Evolutionary conservation across 2,797 vertebrate species (phyloP), one percentile per base, ranked within the genome.

Genomic region (Diplodus puntazzo): DNA sequence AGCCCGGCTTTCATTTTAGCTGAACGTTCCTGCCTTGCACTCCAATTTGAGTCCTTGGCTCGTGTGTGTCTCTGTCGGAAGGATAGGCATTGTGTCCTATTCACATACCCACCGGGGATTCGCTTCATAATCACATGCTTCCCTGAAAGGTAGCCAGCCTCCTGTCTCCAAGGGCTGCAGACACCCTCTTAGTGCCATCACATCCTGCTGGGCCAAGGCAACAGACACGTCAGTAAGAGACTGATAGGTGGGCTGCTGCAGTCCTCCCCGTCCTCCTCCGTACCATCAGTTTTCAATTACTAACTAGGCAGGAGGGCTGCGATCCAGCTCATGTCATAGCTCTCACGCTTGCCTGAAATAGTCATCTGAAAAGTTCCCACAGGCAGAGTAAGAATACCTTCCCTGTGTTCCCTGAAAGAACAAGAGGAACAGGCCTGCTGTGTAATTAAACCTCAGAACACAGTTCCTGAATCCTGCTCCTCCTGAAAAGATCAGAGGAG

Each of bases 61-160:
- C 5, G 6, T 21, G 34, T 68, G 61, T 70, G 27, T 75, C 34
- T 76, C 70, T 2, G 17, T 81, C 59, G 81, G 75, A 77, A 74
- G 68, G 55, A 65, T 58, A 48, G 63, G 79, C 78, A 67, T 78
- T 75, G 59, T 81, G 75, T 88, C 62, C 72, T 74, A 48, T 79
- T 79, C 77, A 52, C 49, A 73, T 66, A 49, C 79, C 84, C 80
- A 30, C 49, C 45, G 30, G 73, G 82, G 79, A 73, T 75, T 80
- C 60, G 8, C 75, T 86, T 80, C 62, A 89, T 92, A 85, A 92
- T 88, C 77, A 81, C 84, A 87, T 84, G 76, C 79, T 75, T 69
- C 68, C 59, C 59, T 68, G 68, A 87, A 76, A 89, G 83, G 76
- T 85, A 84, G 55, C 69, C 80, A 73, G 75, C 73, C 63, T 82